Conservation (phyloP, 2,888 invertebrate genomes). For the Invenusta paracnida region DNA sequence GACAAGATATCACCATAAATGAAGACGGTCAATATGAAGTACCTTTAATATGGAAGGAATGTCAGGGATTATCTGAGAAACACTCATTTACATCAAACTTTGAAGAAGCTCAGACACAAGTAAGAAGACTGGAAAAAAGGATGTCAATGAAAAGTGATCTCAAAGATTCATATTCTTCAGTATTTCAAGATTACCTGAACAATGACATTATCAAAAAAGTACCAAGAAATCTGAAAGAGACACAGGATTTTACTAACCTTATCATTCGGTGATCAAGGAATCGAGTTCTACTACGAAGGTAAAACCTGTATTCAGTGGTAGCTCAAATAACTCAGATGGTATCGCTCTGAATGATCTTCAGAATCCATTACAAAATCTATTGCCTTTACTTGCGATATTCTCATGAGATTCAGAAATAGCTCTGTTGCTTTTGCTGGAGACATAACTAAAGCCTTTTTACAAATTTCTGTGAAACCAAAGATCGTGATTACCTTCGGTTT, state of each 20-base stretch:
- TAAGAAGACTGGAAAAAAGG: not conserved
- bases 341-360: not conserved
- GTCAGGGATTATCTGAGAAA: not conserved
- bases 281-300: not conserved
- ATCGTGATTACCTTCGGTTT: not conserved
- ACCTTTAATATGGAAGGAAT: not conserved
- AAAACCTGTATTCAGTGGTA: not conserved
- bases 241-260: not conserved
- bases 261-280: not conserved
- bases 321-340: not conserved
- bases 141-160: not conserved
- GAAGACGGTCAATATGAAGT: constrained; percentile 12
- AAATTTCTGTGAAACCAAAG: constrained; percentile 3
- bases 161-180: not conserved
- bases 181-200: not conserved
- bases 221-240: constrained; percentile 3
- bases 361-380: not conserved
- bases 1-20: not conserved
- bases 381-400: not conserved
- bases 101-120: not conserved
- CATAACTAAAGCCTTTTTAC: constrained; percentile 11
- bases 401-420: too few relatives aligned
- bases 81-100: not conserved
- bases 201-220: not conserved
- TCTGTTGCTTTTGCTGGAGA: not conserved